Evolutionary conservation across 2,888 invertebrate genomes (phyloP).

Genomic region (Drosophila parthenogenetica): DNA sequence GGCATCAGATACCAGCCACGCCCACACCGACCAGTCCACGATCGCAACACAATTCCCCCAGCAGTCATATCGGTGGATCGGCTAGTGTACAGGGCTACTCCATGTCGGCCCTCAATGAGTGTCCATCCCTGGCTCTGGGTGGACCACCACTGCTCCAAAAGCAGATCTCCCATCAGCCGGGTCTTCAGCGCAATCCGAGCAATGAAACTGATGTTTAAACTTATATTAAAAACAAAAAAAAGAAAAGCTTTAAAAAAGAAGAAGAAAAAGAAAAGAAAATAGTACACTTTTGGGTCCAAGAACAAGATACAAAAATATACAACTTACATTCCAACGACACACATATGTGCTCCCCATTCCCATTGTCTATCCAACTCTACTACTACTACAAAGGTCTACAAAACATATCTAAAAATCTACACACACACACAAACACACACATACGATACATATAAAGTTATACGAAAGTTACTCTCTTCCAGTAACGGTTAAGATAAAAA

Average conservation of each 20-base stretch:
- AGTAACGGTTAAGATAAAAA: slow-evolving; percentile 7
- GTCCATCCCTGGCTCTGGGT: slow-evolving; percentile 13
- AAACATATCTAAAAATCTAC: slow-evolving; percentile 7
- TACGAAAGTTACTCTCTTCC: slow-evolving; percentile 17
- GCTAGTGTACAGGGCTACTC: slow-evolving; percentile 46
- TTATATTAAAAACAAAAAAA: neutral
- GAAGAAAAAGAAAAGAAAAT: slow-evolving; percentile 24
- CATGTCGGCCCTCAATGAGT: slow-evolving; percentile 42
- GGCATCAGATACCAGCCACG: slow-evolving; percentile 83
- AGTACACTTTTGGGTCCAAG: slow-evolving; percentile 66
- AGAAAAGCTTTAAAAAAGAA: slow-evolving; percentile 6
- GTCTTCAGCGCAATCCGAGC: slow-evolving; percentile 66
- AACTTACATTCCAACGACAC: slow-evolving; percentile 44
- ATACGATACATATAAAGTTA: slow-evolving; percentile 2
- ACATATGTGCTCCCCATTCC: slow-evolving; percentile 49
- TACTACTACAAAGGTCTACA: slow-evolving; percentile 17
- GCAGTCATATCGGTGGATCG: slow-evolving; percentile 14
- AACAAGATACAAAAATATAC: slow-evolving; percentile 50
- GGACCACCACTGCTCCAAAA: slow-evolving; percentile 49
- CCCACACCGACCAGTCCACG: slow-evolving; percentile 80
- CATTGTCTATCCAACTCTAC: slow-evolving; percentile 45
- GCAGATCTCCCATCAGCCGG: slow-evolving; percentile 64
- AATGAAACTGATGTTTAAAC: slow-evolving; percentile 83
- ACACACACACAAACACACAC: neutral
- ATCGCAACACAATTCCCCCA: slow-evolving; percentile 64